phyloP scores from a whole-genome alignment of 23 tunicate species.

The Trididemnum nubilum region DNA sequence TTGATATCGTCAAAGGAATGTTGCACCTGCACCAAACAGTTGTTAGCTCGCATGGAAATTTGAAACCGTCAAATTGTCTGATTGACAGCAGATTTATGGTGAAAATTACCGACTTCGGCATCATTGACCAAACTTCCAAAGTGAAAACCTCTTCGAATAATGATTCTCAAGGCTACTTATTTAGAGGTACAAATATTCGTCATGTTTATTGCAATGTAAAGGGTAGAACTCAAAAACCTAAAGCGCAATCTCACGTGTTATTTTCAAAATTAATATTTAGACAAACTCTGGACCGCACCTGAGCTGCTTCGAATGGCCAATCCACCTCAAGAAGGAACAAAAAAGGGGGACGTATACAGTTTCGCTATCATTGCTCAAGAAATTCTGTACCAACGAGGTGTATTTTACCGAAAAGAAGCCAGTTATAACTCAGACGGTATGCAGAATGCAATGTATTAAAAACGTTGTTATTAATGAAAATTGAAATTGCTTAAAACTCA shows the following conservation, averaged over 20 bases:
- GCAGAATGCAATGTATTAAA: not conserved
- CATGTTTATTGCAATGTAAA: too few species aligned
- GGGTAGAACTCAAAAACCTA: too few species aligned
- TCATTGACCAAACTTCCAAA: constrained; percentile 42
- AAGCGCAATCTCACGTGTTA: too few species aligned
- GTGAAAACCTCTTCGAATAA: not conserved
- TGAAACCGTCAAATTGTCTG: constrained; percentile 85
- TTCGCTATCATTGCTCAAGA: constrained; percentile 94
- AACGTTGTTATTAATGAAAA: not conserved
- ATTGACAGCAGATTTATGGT: constrained; percentile 85
- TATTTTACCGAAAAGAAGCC: constrained; percentile 61
- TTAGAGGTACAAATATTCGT: too few species aligned
- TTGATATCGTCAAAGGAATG: constrained; percentile 92
- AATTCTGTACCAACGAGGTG: constrained; percentile 79
- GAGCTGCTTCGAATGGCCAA: constrained; percentile 53
- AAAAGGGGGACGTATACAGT: constrained; percentile 81
- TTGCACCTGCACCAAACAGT: constrained; percentile 63
- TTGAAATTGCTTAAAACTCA: not conserved
- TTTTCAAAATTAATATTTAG: too few species aligned
- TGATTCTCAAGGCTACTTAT: not conserved
- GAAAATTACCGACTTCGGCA: constrained; percentile 74
- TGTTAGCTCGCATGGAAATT: constrained; percentile 73
- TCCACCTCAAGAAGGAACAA: constrained; percentile 63
- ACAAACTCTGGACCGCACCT: constrained; percentile 85
- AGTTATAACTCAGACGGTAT: constrained; percentile 39